phyloP scores from a whole-genome alignment of 2,797 vertebrate species.

The Spinus pinus region DNA sequence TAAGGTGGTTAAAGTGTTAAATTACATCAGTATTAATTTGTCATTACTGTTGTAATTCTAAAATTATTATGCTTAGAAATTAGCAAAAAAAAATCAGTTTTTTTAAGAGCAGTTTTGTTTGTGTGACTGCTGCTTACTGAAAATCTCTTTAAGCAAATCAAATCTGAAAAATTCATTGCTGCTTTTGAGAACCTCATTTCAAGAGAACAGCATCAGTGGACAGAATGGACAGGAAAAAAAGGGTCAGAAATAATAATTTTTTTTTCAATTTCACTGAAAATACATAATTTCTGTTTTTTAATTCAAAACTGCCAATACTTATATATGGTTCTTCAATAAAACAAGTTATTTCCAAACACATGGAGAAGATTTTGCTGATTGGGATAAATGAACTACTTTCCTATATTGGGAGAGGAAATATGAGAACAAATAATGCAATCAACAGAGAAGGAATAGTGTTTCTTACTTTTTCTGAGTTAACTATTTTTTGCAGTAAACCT shows the following conservation, averaged over 20 bases:
- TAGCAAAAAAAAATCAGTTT: background rate
- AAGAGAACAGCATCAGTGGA: background rate
- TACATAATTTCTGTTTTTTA: background rate
- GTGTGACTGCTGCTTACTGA: background rate
- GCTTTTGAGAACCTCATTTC: background rate
- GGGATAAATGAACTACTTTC: background rate
- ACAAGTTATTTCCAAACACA: background rate
- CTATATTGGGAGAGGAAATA: background rate
- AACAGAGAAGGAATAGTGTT: background rate
- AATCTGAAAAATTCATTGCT: background rate
- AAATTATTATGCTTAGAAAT: background rate
- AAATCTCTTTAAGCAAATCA: background rate
- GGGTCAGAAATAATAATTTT: background rate
- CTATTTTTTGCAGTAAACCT: background rate
- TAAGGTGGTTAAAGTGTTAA: background rate
- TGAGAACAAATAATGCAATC: background rate
- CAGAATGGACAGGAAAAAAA: background rate
- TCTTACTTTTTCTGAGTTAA: background rate
- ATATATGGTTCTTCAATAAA: background rate
- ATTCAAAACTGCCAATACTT: background rate
- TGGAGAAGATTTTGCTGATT: background rate
- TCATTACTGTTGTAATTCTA: background rate
- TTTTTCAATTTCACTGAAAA: background rate
- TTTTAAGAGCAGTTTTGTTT: background rate
- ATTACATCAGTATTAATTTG: background rate